Conservation (phyloP, 2,113 vertebrate species). For the Calypte anna region DNA sequence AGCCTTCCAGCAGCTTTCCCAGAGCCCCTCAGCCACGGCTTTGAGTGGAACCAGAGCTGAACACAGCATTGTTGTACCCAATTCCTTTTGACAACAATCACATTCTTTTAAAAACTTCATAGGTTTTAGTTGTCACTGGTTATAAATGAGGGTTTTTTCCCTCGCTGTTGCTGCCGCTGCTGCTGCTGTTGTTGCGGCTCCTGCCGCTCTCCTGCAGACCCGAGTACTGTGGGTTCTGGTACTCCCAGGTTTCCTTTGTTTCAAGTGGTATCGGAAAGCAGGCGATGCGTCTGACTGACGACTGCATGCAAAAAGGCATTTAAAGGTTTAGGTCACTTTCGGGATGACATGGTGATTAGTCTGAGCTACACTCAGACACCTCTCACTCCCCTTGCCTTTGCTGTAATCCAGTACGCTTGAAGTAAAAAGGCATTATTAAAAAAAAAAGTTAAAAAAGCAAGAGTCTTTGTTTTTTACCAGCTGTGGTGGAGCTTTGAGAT, state of each 20-base stretch:
- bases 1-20: constrained; percentile 87
- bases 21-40: constrained; percentile 85
- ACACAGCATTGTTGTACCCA: constrained; percentile 82
- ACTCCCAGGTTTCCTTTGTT: constrained; percentile 34
- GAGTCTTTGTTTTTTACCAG: background rate
- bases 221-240: background rate
- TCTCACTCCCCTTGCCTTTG: background rate
- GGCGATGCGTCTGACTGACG: background rate
- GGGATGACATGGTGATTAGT: background rate
- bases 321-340: constrained; percentile 17
- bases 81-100: constrained; percentile 97
- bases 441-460: background rate
- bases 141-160: constrained; percentile 79
- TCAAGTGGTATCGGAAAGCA: background rate
- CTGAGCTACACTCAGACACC: background rate
- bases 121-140: constrained; percentile 88
- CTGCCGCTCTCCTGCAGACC: background rate
- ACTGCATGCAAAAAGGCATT: background rate
- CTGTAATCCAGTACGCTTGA: background rate
- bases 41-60: constrained; percentile 90
- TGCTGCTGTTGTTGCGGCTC: background rate
- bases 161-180: background rate
- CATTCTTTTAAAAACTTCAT: constrained; percentile 89
- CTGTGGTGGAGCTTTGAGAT: background rate
- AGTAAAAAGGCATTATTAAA: background rate